These are phyloP conservation scores for Hepsetus odoe DNA, from an alignment of 2,113 vertebrate species.

Conservation along the genomic window DNA sequence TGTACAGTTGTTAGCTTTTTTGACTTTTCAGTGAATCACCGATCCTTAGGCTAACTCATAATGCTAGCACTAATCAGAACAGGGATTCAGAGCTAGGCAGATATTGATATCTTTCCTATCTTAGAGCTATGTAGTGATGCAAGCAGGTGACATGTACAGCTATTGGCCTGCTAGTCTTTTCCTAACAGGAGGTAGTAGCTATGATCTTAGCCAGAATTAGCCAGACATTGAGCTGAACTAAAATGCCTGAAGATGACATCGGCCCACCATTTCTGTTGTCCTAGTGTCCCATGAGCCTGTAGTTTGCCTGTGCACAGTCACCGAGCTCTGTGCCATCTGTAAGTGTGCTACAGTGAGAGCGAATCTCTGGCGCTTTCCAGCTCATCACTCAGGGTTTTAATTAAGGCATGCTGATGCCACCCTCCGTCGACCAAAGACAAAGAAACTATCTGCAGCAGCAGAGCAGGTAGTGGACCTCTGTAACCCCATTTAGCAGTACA, in stretches of 20 bases:
- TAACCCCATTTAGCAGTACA: background rate
- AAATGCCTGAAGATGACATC: conserved; percentile 35
- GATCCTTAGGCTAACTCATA: no score
- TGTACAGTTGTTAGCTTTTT: no score
- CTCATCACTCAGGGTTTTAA: conserved; percentile 74
- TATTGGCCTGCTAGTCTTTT: background rate
- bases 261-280: conserved; percentile 43
- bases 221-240: conserved; percentile 12
- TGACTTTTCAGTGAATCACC: no score
- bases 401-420: conserved; percentile 64
- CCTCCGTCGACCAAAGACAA: conserved; percentile 60
- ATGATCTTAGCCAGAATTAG: background rate
- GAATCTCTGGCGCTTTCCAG: conserved; percentile 33
- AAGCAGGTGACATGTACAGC: no score
- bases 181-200: background rate
- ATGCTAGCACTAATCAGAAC: background rate
- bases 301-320: conserved; percentile 13
- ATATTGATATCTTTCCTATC: no score
- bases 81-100: no score
- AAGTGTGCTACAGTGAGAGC: conserved; percentile 14
- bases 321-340: conserved; percentile 12
- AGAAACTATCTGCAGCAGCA: conserved; percentile 47
- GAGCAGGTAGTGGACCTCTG: conserved; percentile 5
- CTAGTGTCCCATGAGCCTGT: conserved; percentile 7
- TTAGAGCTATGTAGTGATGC: no score